phyloP scores from a whole-genome alignment of 53 echinoderm and acorn worm species.

The Zoroaster sp. region DNA sequence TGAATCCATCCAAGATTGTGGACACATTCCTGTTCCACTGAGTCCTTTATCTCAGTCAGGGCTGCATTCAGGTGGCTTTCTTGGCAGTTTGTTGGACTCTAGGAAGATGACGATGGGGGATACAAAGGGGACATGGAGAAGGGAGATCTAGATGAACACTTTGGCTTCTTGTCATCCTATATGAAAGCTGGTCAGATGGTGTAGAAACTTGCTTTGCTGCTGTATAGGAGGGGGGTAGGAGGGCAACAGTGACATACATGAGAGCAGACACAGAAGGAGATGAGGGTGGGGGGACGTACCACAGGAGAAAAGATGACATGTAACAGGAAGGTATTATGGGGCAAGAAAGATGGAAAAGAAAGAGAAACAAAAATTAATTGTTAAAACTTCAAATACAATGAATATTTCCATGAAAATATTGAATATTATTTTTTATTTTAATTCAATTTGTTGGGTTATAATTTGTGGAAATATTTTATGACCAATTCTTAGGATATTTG shows the following conservation, averaged over 20 bases:
- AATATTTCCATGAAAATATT: neutral
- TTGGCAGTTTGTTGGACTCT: neutral
- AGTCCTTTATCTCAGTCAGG: constrained; percentile 13
- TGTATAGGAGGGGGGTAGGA: constrained; percentile 1
- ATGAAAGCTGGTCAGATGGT: constrained; percentile 93
- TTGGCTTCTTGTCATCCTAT: constrained; percentile 70
- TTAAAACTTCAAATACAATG: neutral
- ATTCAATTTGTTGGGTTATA: too few relatives aligned
- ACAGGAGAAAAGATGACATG: neutral
- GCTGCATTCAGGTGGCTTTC: neutral
- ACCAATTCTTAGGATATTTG: neutral
- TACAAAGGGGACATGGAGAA: neutral
- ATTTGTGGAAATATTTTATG: neutral
- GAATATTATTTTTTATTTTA: neutral
- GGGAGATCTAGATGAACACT: neutral
- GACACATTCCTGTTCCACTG: neutral
- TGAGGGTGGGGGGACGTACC: neutral
- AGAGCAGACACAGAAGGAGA: neutral
- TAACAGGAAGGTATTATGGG: neutral
- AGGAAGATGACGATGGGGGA: neutral
- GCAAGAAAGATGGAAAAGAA: too few relatives aligned
- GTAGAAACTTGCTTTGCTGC: constrained; percentile 92
- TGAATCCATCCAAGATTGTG: neutral
- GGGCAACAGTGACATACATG: neutral
- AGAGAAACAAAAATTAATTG: too few relatives aligned